Conservation (phyloP, 2,113 vertebrate species). For the Nothoprocta pentlandii region DNA sequence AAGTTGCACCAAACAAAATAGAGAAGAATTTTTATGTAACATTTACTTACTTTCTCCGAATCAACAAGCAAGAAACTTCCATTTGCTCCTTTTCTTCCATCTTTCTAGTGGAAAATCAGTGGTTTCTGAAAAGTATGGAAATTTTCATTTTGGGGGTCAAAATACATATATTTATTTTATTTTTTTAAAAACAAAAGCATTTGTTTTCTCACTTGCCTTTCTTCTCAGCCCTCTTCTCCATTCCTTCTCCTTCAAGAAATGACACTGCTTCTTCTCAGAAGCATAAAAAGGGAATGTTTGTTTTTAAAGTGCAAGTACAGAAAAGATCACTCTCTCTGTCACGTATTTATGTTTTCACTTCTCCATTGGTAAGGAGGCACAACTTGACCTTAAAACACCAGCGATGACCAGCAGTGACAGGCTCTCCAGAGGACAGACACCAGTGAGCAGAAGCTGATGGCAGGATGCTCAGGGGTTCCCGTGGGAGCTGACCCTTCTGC, state of each 20-base stretch:
- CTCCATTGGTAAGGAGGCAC: background rate
- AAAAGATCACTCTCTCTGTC: background rate
- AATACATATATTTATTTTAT: background rate
- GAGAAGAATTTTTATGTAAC: background rate
- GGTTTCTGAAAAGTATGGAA: background rate
- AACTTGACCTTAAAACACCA: background rate
- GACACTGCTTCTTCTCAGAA: background rate
- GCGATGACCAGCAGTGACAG: background rate
- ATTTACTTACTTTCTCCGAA: background rate
- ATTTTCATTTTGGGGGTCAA: conserved; percentile 2
- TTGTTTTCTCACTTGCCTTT: background rate
- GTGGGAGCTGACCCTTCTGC: background rate
- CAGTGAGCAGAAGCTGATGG: background rate
- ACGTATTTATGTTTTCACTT: background rate
- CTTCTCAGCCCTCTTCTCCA: background rate
- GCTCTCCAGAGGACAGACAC: background rate
- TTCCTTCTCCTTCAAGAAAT: background rate
- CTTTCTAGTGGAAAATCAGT: background rate
- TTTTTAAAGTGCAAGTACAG: background rate
- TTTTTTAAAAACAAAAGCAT: background rate
- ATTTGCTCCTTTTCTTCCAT: background rate
- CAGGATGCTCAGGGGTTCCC: background rate
- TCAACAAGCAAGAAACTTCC: background rate
- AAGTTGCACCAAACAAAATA: background rate
- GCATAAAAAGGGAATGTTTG: background rate